Base-by-base conservation (phyloP, 2,888 invertebrate species). In the Metellina segmentata region DNA sequence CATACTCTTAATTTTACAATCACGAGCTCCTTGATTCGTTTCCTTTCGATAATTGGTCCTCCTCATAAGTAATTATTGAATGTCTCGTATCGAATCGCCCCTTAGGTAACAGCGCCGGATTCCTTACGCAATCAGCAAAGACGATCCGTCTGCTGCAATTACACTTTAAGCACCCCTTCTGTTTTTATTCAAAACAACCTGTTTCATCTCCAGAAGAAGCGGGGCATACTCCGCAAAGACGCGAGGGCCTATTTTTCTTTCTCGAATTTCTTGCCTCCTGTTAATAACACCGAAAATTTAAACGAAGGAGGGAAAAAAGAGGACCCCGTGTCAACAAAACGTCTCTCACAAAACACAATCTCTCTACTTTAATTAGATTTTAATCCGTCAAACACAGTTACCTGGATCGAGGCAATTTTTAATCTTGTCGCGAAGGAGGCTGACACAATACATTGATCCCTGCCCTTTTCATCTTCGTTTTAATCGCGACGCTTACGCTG, bases 281-380 rank as follows among this genome's bases (percentile, higher is more conserved):
- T 8, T 61, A 61, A 61, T 70, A 74, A 74, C 9, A 53, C 34
- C 20, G 85, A 20, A 20, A 85, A 48, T 61, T 61, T 61, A 61
- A 61, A 61, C 61, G 61, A 61, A 16, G 5, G 8, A 61, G 61
- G 61, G 61, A 16, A 9, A 75, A 75, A 85, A 85, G 75, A 89
- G 79, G 82, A 78, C 52, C 19, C 75, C 69, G 48, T 90, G 85
- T 85, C 85, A 90, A 90, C 85, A 90, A 49, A 74, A 78, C 20
- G 79, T 79, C 75, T 70, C 13, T 85, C 81, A 61, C 74, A 85
- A 90, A 81, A 90, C 85, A 74, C 53, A 74, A 49, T 49, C 74
- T 81, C 74, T 70, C 81, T 78, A 61, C 79, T 90, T 90, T 90
- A 90, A 90, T 90, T 90, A 85, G 85, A 90, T 90, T 90, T 85